These are phyloP conservation scores for Archivesica marissinica DNA, from an alignment of 1,140 invertebrate species.

Conservation along the genomic window DNA sequence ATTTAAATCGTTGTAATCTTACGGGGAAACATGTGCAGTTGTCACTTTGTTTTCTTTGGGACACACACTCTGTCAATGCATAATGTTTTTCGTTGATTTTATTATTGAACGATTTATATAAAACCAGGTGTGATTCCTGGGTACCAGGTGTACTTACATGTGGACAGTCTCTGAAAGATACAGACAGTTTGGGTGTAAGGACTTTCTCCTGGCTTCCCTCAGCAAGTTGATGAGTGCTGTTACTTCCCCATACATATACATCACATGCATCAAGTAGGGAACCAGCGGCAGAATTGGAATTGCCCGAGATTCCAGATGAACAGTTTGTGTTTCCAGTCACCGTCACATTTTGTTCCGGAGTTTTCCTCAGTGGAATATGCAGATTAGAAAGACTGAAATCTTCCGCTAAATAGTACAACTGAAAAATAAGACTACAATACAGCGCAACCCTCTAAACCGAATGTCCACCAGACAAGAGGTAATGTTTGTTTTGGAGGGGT, in stretches of 20 bases:
- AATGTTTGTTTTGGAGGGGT: no score
- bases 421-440: no score
- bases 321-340: conserved; percentile 76
- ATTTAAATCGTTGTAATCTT: no score
- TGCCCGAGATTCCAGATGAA: conserved; percentile 71
- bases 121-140: no score
- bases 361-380: not conserved
- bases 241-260: conserved; percentile 89
- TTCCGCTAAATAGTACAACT: conserved; percentile 84
- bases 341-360: conserved; percentile 62
- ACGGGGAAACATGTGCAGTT: no score
- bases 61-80: no score
- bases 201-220: conserved; percentile 88
- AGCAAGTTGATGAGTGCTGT: conserved; percentile 88
- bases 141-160: conserved; percentile 83
- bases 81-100: no score
- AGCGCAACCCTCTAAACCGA: no score
- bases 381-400: conserved; percentile 76
- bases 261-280: conserved; percentile 80
- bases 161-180: conserved; percentile 86
- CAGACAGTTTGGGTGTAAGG: conserved; percentile 86
- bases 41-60: no score
- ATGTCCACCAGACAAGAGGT: no score
- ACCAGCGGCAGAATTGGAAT: conserved; percentile 52
- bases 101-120: no score